These are phyloP conservation scores for Pterocles burchelli DNA, from an alignment of 2,113 vertebrate genomes.

Conservation along the genomic window DNA sequence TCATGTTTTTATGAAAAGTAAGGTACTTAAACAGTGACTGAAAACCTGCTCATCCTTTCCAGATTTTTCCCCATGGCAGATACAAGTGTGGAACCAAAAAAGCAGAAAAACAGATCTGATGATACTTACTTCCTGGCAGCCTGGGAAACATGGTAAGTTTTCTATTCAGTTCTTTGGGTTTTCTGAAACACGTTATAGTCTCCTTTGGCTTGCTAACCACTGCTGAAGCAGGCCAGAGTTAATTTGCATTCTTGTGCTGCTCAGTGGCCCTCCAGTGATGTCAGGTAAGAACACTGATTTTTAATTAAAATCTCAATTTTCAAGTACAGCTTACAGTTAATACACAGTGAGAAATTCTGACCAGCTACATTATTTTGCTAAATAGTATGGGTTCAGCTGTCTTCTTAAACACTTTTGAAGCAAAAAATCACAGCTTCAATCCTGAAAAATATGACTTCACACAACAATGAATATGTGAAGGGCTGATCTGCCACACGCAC, in stretches of 20 bases:
- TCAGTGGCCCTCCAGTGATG: background rate
- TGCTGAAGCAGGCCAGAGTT: background rate
- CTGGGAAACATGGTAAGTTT: background rate
- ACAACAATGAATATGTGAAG: background rate
- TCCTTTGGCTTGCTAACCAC: background rate
- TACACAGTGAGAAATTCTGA: slow-evolving; percentile 26
- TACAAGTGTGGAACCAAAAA: background rate
- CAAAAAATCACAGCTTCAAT: slow-evolving; percentile 6
- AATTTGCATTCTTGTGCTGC: slow-evolving; percentile 26
- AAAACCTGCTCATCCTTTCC: background rate
- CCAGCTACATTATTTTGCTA: slow-evolving; percentile 40
- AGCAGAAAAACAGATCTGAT: background rate
- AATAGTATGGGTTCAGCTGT: background rate
- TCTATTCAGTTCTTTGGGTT: background rate
- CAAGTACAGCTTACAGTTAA: slow-evolving; percentile 66
- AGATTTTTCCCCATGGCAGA: background rate
- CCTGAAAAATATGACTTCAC: slow-evolving; percentile 8
- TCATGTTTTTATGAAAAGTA: slow-evolving; percentile 17
- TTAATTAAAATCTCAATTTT: slow-evolving; percentile 69
- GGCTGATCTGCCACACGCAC: background rate
- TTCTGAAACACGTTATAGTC: background rate
- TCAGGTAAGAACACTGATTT: slow-evolving; percentile 20
- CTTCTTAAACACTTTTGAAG: slow-evolving; percentile 38
- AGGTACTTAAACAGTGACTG: slow-evolving; percentile 9
- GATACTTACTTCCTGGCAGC: background rate